Evolutionary conservation across 2,113 vertebrate species (phyloP).

Genomic region (Platysteira castanea): DNA sequence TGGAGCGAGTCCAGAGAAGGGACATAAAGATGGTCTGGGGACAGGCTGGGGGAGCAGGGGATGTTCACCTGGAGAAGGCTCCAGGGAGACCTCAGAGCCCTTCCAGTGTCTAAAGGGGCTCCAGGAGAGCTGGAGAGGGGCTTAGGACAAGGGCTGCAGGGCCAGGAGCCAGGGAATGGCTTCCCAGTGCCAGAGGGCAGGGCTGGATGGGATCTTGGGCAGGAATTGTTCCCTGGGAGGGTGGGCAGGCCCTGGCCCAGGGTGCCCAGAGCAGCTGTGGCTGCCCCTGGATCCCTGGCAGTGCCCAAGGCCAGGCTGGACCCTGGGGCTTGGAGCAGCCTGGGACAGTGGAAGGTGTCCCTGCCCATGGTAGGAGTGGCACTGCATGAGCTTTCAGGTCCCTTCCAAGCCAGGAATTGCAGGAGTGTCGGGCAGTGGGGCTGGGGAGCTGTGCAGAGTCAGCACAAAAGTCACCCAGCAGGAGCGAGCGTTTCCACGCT

Average conservation of each 20-base stretch:
- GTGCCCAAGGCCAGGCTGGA: neutral
- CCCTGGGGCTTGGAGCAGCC: neutral
- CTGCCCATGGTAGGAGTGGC: neutral
- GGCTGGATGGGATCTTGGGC: rapidly evolving
- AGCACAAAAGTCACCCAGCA: neutral
- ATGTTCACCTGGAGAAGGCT: neutral
- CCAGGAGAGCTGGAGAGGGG: neutral
- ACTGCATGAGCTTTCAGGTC: rapidly evolving
- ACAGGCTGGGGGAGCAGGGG: neutral
- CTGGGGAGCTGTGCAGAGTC: neutral
- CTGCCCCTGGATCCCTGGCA: neutral
- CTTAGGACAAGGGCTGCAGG: rapidly evolving
- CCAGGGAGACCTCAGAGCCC: neutral
- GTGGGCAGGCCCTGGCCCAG: rapidly evolving
- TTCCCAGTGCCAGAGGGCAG: rapidly evolving
- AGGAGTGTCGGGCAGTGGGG: neutral
- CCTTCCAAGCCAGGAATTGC: neutral
- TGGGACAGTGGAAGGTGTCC: neutral
- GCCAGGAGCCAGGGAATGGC: neutral
- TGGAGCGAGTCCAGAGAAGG: neutral
- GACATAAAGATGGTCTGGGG: neutral
- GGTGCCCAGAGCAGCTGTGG: neutral
- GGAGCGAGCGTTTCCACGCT: neutral
- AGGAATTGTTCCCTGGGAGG: too few relatives aligned
- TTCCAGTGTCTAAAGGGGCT: neutral